Percentiles rank a stretch among this genome's conserved stretches.
phyloP scores from a whole-genome alignment of 2,113 vertebrate genomes.

The Sinocyclocheilus anophthalmus region DNA sequence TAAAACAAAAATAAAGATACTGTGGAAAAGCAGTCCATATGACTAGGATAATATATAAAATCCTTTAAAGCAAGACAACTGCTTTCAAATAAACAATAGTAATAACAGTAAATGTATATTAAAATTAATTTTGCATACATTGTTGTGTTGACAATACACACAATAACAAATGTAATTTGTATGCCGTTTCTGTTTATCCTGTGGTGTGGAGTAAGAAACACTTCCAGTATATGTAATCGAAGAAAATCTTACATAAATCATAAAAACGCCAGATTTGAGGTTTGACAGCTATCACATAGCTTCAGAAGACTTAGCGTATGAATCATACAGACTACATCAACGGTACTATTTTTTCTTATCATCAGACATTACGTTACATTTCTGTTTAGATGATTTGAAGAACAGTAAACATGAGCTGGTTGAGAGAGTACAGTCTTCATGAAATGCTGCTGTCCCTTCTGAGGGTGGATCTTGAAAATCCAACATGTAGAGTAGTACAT shows the following conservation, averaged over 20 bases:
- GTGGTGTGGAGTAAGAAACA: background rate
- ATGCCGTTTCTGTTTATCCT: background rate
- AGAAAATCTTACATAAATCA: background rate
- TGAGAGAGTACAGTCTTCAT: background rate
- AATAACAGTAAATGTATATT: background rate
- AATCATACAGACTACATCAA: background rate
- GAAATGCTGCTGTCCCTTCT: background rate
- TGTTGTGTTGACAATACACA: too few relatives aligned
- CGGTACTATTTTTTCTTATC: background rate
- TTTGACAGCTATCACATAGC: background rate
- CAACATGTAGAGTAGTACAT: background rate
- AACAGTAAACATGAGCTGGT: background rate
- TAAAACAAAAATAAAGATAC: background rate
- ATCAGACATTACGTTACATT: background rate
- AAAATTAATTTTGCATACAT: background rate
- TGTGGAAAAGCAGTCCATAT: background rate
- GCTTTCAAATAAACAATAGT: background rate
- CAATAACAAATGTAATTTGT: too few relatives aligned
- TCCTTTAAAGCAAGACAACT: background rate
- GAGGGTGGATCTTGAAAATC: background rate
- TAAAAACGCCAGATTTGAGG: background rate
- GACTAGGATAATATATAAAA: background rate
- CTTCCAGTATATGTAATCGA: background rate
- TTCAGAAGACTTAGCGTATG: background rate
- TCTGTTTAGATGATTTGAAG: background rate